Evolutionary conservation across 2,113 vertebrate species (phyloP).

Genomic region (Archocentrus centrarchus): DNA sequence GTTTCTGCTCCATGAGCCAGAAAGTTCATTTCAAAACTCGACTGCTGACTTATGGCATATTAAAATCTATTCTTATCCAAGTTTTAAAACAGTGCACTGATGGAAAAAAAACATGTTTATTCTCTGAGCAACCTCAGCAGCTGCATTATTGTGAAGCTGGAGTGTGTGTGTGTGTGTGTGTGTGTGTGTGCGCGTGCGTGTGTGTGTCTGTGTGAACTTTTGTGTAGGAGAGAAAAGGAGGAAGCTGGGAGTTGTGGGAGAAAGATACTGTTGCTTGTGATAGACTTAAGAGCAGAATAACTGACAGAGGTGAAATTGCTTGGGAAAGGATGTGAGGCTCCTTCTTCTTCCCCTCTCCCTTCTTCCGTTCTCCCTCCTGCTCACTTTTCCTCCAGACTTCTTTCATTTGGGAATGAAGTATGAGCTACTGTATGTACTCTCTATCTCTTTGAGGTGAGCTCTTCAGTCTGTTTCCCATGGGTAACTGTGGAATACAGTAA

Average conservation of each 20-base stretch:
- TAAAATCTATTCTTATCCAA: neutral
- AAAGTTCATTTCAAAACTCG: neutral
- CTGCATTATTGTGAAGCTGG: slow-evolving; percentile 8
- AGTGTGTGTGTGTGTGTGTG: neutral
- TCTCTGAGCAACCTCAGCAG: neutral
- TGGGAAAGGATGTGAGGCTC: slow-evolving; percentile 58
- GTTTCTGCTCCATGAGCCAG: neutral
- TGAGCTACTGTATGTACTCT: slow-evolving; percentile 4
- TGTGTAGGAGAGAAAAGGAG: slow-evolving; percentile 20
- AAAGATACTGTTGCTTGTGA: slow-evolving; percentile 49
- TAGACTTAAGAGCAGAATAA: slow-evolving; percentile 47
- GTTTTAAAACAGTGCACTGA: neutral
- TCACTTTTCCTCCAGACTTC: slow-evolving; percentile 24
- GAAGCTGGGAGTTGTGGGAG: slow-evolving; percentile 51
- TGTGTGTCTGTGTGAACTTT: slow-evolving; percentile 1
- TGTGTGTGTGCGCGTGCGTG: slow-evolving; percentile 7
- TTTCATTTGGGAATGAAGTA: neutral
- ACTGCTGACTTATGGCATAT: neutral
- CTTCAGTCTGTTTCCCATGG: slow-evolving; percentile 30
- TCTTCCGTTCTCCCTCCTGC: neutral
- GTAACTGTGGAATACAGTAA: slow-evolving; percentile 3
- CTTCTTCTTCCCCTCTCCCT: slow-evolving; percentile 15
- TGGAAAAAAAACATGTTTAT: slow-evolving; percentile 11
- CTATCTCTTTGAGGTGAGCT: slow-evolving; percentile 28
- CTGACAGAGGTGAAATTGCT: slow-evolving; percentile 66